phyloP scores from a whole-genome alignment of 2,113 vertebrate genomes.

The Anhinga rufa region DNA sequence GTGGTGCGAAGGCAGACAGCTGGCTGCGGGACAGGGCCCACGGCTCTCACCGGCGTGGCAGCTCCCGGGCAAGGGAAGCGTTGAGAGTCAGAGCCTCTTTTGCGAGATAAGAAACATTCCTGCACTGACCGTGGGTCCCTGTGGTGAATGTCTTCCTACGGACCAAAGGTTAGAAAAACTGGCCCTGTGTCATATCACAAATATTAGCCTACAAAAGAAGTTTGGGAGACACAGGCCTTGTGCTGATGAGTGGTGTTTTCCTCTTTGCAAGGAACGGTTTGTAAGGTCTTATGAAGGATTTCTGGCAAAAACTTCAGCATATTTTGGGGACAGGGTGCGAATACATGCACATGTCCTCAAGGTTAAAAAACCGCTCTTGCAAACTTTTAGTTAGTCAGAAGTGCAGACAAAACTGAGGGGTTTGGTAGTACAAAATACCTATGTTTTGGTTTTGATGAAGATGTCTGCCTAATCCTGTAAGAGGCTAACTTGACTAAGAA shows the following conservation, averaged over 20 bases:
- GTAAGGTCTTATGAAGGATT: not conserved
- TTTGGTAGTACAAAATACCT: not conserved
- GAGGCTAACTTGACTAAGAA: not conserved
- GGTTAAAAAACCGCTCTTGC: not conserved
- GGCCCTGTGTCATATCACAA: not conserved
- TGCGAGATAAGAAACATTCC: rapidly evolving
- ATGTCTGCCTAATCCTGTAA: not conserved
- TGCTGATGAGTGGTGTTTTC: rapidly evolving
- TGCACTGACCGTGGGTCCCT: not conserved
- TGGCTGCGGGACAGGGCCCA: not conserved
- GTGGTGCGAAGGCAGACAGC: too few species aligned
- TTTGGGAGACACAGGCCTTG: not conserved
- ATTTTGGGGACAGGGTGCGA: not conserved
- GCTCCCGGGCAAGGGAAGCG: rapidly evolving
- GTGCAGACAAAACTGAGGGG: not conserved
- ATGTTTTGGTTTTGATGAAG: not conserved
- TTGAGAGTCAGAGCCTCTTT: not conserved
- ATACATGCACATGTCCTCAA: not conserved
- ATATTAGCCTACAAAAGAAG: not conserved
- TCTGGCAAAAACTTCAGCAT: not conserved
- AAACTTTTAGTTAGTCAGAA: not conserved
- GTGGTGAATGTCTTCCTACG: not conserved
- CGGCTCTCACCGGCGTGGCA: rapidly evolving
- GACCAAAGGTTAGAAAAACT: not conserved
- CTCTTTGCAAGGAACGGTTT: not conserved